Evolutionary conservation across 2,797 vertebrate species (phyloP), one percentile per base, ranked within the genome.

Genomic region (Falco peregrinus): DNA sequence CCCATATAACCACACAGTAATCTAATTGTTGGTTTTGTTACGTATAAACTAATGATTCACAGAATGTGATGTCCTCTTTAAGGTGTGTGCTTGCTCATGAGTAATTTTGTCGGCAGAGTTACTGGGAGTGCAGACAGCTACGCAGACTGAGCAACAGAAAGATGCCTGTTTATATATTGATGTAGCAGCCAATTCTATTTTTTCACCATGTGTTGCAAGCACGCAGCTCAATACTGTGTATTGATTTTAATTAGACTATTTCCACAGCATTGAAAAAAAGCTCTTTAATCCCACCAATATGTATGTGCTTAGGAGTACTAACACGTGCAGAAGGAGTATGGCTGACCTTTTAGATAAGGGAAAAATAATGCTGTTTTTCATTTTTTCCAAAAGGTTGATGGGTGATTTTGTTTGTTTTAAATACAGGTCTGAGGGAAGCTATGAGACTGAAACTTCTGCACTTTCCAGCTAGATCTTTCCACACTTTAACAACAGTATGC

Each of bases 371-470:
- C 0, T 64, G 9, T 54, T 91, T 83, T 41, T 41, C 41, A 41
- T 41, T 41, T 3, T 78, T 96, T 89, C 16, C 45, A 57, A 77
- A 90, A 90, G 41, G 39, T 51, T 87, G 37, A 93, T 84, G 13
- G n/a, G 60, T 92, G 1, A 29, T 94, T 96, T 68, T 96, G 39
- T 92, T 84, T 95, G 19, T 94, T 94, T 93, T 73, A 73, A 77
- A 88, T 95, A n/a, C 87, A 97, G 96, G 35, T 95, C 80, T 45
- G 13, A 93, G 87, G 83, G 87, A 95, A 90, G 96, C 92, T 67
- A 98, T 98, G 98, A 93, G 96, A 94, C 48, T 93, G 89, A 96
- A 96, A 93, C 87, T 98, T 81, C 91, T 97, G 85, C 65, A 2
- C 67, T 91, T 96, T 87, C 87, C 95, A 77, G 75, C 28, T 5